Percentiles rank a stretch among this genome's conserved stretches.
Conservation (phyloP, 2,888 invertebrate species). For the Epinotia nisella region DNA sequence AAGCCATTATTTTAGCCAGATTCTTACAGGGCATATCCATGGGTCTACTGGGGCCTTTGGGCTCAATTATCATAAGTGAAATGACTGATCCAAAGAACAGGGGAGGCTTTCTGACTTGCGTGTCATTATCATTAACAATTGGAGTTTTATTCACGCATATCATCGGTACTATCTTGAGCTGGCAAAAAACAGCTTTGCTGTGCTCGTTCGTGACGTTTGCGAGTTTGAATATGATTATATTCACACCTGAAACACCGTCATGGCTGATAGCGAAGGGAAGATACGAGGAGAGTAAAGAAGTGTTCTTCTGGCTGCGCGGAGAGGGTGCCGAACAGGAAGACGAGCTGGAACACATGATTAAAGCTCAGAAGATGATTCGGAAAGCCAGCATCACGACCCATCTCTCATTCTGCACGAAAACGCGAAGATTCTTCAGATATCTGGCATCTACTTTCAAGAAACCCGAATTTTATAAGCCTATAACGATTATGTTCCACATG, state of each 20-base stretch:
- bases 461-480: constrained; percentile 85
- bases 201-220: constrained; percentile 80
- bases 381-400: constrained; percentile 66
- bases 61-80: constrained; percentile 85
- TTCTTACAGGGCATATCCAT: constrained; percentile 82
- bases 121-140: constrained; percentile 85
- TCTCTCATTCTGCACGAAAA: constrained; percentile 54
- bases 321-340: constrained; percentile 64
- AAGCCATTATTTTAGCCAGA: constrained; percentile 78
- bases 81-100: constrained; percentile 85
- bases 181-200: constrained; percentile 84
- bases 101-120: constrained; percentile 85
- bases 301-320: constrained; percentile 85
- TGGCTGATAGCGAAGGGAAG: constrained; percentile 87
- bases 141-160: constrained; percentile 87
- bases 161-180: constrained; percentile 85
- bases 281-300: constrained; percentile 81
- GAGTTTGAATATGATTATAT: constrained; percentile 80
- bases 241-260: constrained; percentile 87
- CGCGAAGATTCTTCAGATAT: constrained; percentile 60
- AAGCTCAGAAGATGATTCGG: constrained; percentile 67
- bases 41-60: constrained; percentile 84
- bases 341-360: constrained; percentile 79
- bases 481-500: constrained; percentile 85
- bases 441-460: constrained; percentile 65